phyloP scores from a whole-genome alignment of 2,888 invertebrate genomes.

The Neoitamus cyanurus region DNA sequence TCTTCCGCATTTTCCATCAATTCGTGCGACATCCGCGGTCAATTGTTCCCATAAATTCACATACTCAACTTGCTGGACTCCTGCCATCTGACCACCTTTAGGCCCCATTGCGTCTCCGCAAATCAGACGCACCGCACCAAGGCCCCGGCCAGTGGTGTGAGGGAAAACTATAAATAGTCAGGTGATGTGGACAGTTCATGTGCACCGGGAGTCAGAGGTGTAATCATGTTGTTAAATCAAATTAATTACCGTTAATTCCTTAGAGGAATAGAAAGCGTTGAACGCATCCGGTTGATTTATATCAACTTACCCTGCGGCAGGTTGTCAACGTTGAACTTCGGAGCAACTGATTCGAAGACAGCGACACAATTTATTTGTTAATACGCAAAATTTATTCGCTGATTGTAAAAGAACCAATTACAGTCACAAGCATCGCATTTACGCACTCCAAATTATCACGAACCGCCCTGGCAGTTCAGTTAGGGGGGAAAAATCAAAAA shows the following conservation, averaged over 20 bases:
- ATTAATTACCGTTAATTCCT: slow-evolving; percentile 7
- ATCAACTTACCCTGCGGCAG: background rate
- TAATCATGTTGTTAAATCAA: slow-evolving; percentile 15
- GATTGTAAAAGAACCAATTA: background rate
- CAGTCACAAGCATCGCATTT: no score
- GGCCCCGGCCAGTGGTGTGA: background rate
- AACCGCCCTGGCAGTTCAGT: no score
- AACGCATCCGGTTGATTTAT: background rate
- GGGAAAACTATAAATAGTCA: slow-evolving; percentile 16
- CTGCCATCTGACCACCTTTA: background rate
- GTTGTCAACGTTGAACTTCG: background rate
- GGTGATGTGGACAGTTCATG: background rate
- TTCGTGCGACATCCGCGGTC: background rate
- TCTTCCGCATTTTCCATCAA: slow-evolving; percentile 30
- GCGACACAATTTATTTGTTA: background rate
- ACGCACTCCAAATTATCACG: no score
- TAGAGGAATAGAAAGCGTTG: background rate
- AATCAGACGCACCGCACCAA: background rate
- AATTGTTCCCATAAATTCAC: slow-evolving; percentile 28
- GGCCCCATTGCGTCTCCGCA: background rate
- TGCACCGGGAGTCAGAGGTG: background rate
- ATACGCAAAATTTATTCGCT: background rate
- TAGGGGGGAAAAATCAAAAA: no score
- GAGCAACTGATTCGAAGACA: background rate
- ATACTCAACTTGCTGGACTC: background rate